These are phyloP conservation scores for Bolborhynchus lineola DNA, from an alignment of 2,113 vertebrate species.

Conservation along the genomic window DNA sequence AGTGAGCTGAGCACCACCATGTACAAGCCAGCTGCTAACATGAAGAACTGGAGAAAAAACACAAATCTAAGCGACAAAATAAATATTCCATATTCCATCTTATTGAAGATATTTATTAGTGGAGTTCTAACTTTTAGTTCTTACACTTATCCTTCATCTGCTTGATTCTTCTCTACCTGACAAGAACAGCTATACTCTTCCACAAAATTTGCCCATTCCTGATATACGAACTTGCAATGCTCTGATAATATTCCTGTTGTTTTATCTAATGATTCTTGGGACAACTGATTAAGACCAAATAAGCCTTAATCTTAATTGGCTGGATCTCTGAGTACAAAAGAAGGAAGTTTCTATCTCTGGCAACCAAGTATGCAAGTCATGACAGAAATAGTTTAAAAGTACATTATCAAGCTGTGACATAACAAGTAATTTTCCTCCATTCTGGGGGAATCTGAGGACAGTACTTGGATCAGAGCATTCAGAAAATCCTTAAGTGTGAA, in stretches of 20 bases:
- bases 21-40: background rate
- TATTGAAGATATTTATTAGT: background rate
- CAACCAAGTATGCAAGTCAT: background rate
- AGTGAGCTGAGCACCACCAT: background rate
- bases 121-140: background rate
- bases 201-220: background rate
- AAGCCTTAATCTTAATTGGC: background rate
- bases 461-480: background rate
- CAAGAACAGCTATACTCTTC: background rate
- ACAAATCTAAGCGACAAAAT: background rate
- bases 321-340: background rate
- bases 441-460: background rate
- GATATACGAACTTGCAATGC: background rate
- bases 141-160: background rate
- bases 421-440: background rate
- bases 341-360: background rate
- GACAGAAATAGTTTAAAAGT: background rate
- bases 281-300: background rate
- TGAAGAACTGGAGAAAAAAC: background rate
- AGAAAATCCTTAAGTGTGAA: background rate
- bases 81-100: background rate
- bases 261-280: background rate
- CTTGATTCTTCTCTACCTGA: background rate
- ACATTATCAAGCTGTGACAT: background rate
- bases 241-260: background rate